These are phyloP conservation scores for Lepidocyrtoides sp. DNA, from an alignment of 2,888 invertebrate genomes.

Conservation along the genomic window DNA sequence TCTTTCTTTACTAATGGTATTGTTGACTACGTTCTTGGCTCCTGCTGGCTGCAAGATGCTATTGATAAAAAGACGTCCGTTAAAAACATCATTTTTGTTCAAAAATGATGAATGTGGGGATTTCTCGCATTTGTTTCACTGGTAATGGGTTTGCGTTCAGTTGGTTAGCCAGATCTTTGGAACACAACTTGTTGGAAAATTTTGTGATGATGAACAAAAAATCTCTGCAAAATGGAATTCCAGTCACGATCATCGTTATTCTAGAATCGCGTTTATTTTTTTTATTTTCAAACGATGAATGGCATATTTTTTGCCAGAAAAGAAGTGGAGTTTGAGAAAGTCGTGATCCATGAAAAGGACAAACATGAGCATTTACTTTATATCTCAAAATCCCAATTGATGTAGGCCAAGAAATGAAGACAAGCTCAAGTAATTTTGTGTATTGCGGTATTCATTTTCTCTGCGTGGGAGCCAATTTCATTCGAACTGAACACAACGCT, in stretches of 20 bases:
- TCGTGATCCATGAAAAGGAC: constrained; percentile 37
- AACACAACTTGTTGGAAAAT: neutral
- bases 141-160: neutral
- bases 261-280: neutral
- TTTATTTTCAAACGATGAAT: constrained; percentile 8
- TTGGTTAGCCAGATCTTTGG: neutral
- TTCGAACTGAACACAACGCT: too few species aligned
- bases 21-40: too few species aligned
- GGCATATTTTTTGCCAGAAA: constrained; percentile 28
- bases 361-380: constrained; percentile 1
- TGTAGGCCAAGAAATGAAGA: neutral
- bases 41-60: neutral
- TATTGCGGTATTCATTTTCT: neutral
- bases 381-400: neutral
- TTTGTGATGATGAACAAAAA: constrained; percentile 8
- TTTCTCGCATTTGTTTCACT: neutral
- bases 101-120: neutral
- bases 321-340: constrained; percentile 46
- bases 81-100: neutral
- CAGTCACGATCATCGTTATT: constrained; percentile 40
- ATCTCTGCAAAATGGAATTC: constrained; percentile 18
- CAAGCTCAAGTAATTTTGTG: neutral
- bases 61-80: neutral
- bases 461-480: too few species aligned
- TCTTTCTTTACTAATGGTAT: too few species aligned